These are phyloP conservation scores for Frieseomelitta varia DNA, from an alignment of 1,140 invertebrate species.

Conservation along the genomic window DNA sequence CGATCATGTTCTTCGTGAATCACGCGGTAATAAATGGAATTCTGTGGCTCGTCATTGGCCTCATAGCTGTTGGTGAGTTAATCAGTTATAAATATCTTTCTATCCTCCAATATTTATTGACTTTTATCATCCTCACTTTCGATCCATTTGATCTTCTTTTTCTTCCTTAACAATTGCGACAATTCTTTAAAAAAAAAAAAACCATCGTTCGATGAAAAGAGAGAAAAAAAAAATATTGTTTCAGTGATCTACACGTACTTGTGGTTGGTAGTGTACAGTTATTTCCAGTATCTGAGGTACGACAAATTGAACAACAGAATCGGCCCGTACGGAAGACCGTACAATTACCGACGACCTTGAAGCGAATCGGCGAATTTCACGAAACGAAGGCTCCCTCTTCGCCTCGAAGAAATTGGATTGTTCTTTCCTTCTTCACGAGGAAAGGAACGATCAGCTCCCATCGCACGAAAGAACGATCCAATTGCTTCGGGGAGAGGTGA, in stretches of 20 bases:
- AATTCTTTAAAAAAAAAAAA: background rate
- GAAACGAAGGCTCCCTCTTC: background rate
- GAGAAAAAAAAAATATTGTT: constrained; percentile 16
- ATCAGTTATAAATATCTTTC: background rate
- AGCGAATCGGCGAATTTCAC: background rate
- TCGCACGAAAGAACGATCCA: background rate
- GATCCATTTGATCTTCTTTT: background rate
- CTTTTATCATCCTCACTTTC: background rate
- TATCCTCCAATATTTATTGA: background rate
- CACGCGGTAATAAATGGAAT: constrained; percentile 83
- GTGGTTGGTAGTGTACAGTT: constrained; percentile 91
- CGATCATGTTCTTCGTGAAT: constrained; percentile 87
- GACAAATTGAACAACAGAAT: constrained; percentile 85
- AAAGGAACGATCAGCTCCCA: background rate
- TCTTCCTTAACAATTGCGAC: no score
- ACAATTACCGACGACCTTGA: constrained; percentile 78
- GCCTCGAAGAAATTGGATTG: background rate
- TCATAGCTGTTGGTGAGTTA: constrained; percentile 85
- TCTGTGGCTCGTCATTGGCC: constrained; percentile 85
- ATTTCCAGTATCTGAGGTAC: constrained; percentile 87
- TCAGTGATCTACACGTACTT: constrained; percentile 87
- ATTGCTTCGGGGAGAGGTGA: background rate
- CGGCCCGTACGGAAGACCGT: constrained; percentile 81
- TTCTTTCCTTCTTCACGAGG: background rate
- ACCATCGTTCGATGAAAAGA: no score